These are phyloP conservation scores for Orientallactaga bullata DNA, from an alignment of 2,113 vertebrate species.

Conservation along the genomic window DNA sequence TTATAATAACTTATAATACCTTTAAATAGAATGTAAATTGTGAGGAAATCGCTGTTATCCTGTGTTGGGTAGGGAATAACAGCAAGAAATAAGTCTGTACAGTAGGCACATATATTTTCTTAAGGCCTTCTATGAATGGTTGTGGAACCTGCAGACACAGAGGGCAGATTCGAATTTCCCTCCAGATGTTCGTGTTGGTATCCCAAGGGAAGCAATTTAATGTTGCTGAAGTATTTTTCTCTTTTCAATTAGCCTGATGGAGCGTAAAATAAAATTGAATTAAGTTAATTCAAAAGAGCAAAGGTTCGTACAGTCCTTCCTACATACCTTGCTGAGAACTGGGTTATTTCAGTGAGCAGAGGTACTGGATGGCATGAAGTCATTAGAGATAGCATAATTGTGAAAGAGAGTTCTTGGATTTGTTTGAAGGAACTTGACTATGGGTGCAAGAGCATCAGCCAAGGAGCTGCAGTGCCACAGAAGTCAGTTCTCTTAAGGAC, in stretches of 20 bases:
- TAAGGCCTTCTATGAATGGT: background rate
- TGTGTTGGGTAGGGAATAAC: background rate
- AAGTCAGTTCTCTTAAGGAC: background rate
- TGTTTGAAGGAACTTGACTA: background rate
- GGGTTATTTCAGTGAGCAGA: background rate
- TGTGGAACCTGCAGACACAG: background rate
- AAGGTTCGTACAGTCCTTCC: background rate
- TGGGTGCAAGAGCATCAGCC: background rate
- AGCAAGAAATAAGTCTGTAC: background rate
- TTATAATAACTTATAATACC: background rate
- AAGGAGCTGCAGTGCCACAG: rapidly evolving
- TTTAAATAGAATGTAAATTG: background rate
- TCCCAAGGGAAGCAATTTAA: background rate
- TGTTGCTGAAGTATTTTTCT: background rate
- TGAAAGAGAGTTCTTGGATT: background rate
- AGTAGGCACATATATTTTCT: background rate
- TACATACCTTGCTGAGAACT: background rate
- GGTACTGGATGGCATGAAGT: background rate
- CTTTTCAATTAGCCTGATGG: slow-evolving; percentile 24
- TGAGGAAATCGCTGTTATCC: too few relatives aligned
- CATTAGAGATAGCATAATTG: background rate
- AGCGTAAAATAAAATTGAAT: slow-evolving; percentile 25
- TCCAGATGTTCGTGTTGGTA: background rate
- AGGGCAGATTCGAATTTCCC: background rate
- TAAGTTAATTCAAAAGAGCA: background rate